These are phyloP conservation scores for Sarcophaga bullata DNA, from an alignment of 1,140 invertebrate genomes.

Conservation along the genomic window DNA sequence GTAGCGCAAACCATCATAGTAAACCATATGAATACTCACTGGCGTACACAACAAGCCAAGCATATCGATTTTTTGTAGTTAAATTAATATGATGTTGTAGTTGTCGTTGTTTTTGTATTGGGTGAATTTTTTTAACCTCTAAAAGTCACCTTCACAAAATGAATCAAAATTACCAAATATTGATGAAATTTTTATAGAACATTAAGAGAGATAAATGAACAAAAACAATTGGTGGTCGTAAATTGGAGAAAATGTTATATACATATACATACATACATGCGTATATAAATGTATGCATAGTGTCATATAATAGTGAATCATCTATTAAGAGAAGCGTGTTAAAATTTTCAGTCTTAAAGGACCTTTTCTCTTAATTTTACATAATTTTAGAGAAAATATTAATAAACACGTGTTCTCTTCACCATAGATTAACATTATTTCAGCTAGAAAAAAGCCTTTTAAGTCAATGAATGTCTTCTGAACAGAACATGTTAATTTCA, in stretches of 20 bases:
- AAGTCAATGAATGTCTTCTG: too few relatives aligned
- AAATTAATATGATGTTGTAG: not conserved
- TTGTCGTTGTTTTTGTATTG: not conserved
- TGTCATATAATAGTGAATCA: not conserved
- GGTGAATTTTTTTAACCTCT: not conserved
- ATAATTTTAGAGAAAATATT: too few relatives aligned
- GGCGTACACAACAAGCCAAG: not conserved
- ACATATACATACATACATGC: not conserved
- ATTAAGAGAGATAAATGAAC: too few relatives aligned
- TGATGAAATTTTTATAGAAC: conserved; percentile 3
- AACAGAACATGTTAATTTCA: too few relatives aligned
- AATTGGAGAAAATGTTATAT: not conserved
- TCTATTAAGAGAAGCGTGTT: not conserved
- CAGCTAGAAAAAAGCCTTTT: too few relatives aligned
- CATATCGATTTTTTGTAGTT: not conserved
- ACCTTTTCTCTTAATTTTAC: too few relatives aligned
- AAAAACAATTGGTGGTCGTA: not conserved
- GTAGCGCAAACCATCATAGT: conserved; percentile 21
- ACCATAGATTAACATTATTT: too few relatives aligned
- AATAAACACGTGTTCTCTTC: too few relatives aligned
- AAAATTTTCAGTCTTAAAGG: too few relatives aligned
- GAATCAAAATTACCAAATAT: not conserved
- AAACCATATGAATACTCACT: not conserved
- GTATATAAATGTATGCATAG: not conserved
- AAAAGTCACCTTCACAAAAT: conserved; percentile 31